Conservation (phyloP, 2,113 vertebrate species). For the Dendropsophus ebraccatus region DNA sequence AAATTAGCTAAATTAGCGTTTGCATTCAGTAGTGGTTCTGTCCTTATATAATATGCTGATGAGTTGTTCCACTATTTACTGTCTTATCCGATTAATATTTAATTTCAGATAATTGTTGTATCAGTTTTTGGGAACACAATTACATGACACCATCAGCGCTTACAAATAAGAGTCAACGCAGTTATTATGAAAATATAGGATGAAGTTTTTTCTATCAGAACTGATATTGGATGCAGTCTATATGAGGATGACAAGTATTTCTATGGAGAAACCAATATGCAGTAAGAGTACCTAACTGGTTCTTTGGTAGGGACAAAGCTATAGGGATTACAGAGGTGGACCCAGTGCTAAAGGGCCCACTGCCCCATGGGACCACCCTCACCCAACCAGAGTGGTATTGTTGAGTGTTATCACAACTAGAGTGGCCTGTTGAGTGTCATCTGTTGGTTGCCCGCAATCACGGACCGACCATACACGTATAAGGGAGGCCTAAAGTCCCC, state of each 20-base stretch:
- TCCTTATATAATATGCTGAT: neutral
- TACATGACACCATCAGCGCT: neutral
- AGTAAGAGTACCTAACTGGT: neutral
- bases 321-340: neutral
- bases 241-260: no score
- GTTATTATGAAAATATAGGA: neutral
- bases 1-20: neutral
- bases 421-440: no score
- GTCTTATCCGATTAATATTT: neutral
- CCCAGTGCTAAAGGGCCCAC: neutral
- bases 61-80: neutral
- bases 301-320: neutral
- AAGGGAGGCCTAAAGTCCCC: no score
- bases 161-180: neutral
- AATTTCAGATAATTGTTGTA: neutral
- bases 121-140: slow-evolving; percentile 5
- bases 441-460: no score
- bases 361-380: no score
- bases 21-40: neutral
- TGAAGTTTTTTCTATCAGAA: neutral
- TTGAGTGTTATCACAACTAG: no score
- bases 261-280: no score
- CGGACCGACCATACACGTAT: no score
- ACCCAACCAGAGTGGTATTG: no score
- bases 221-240: neutral